Percentiles rank a stretch among this genome's conserved stretches.
Evolutionary conservation across 2,113 vertebrate genomes (phyloP).

Genomic region (Ctenodactylus gundi): DNA sequence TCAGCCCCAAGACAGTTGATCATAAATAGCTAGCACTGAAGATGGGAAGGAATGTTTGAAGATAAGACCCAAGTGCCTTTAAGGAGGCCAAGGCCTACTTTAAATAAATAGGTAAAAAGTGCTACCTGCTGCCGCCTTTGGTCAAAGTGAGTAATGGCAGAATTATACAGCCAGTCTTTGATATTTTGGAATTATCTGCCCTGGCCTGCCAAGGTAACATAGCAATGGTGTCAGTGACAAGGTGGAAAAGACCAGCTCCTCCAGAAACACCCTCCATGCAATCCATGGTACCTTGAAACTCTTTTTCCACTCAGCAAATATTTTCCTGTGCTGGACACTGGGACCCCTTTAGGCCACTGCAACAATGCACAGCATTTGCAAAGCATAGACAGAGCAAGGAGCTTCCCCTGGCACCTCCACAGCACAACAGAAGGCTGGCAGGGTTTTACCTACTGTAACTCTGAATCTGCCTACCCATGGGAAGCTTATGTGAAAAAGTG

Average conservation of each 20-base stretch:
- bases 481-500: not conserved
- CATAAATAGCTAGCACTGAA: not conserved
- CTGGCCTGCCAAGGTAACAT: too few relatives aligned
- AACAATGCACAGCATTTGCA: not conserved
- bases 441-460: not conserved
- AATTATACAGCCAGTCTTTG: not conserved
- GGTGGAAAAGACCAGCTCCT: not conserved
- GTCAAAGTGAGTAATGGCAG: constrained; percentile 8
- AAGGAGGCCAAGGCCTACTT: not conserved
- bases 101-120: not conserved
- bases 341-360: not conserved
- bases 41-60: not conserved
- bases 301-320: not conserved
- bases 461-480: not conserved
- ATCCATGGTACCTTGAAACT: not conserved
- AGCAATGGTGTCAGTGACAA: not conserved
- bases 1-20: not conserved
- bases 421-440: not conserved
- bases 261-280: not conserved
- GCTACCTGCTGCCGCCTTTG: constrained; percentile 39
- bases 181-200: not conserved
- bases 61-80: not conserved
- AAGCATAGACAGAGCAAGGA: not conserved
- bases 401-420: not conserved
- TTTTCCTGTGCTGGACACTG: not conserved